Evolutionary conservation across 2,888 invertebrate genomes (phyloP), one percentile per base, ranked within the genome.

Genomic region (Calephelis perditalis): DNA sequence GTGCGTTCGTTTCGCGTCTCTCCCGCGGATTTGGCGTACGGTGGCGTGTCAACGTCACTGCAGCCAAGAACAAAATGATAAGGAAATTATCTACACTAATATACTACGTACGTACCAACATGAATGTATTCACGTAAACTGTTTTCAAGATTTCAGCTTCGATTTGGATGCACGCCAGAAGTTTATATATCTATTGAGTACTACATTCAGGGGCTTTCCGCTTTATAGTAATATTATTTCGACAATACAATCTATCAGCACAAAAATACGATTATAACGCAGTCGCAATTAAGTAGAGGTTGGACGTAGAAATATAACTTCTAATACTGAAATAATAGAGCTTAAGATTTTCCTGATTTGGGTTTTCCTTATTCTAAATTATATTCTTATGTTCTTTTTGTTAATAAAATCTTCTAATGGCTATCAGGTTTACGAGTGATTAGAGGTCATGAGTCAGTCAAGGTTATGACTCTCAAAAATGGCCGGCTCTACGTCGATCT

Each of bases 61-160:
- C 77, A 68, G 75, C 73, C 76, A 75, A 79, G 80, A 77, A 80
- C 86, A 78, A 77, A 86, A 80, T 88, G 88, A 88, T 88, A 88
- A 86, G 83, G 81, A 83, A 82, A 82, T 70, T 65, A 67, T 73
- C 72, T 77, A 78, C 77, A 80, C 77, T 82, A 80, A 81, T 82
- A 80, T 76, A 79, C 77, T 70, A 67, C 72, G 72, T 73, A 76
- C 73, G 73, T 74, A 71, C 59, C 67, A 70, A 68, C 73, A 73
- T 72, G 73, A 72, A 72, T 70, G 72, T 72, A 73, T 72, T 71
- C 75, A 67, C 72, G 72, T 72, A 74, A 75, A 65, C 66, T 62
- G 65, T 75, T 76, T 74, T 70, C 64, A 71, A 69, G 70, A 78
- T 79, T 78, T 81, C 75, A 56, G 61, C 56, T 63, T 63, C 59